Evolutionary conservation across 2,113 vertebrate species (phyloP).

Genomic region (Castor canadensis): DNA sequence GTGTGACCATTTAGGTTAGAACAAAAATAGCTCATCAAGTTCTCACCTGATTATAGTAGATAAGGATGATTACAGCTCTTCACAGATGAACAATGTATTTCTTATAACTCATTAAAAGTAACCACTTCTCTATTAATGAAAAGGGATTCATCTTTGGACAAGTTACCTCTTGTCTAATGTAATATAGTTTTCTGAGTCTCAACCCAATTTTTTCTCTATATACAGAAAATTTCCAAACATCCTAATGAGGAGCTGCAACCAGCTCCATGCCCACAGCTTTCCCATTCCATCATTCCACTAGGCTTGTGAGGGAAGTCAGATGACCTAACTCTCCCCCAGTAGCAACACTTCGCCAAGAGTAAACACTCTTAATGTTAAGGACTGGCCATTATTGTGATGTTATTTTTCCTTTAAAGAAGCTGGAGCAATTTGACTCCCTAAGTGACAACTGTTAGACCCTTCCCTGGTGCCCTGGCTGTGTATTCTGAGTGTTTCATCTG

Average conservation of each 20-base stretch:
- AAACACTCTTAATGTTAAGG: no score
- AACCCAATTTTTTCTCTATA: neutral
- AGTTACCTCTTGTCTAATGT: neutral
- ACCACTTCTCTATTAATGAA: neutral
- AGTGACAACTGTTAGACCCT: no score
- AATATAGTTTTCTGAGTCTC: constrained; percentile 10
- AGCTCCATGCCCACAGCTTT: no score
- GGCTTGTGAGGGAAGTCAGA: no score
- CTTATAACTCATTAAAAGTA: neutral
- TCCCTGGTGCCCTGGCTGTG: no score
- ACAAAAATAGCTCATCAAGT: neutral
- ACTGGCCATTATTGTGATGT: no score
- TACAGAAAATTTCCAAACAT: neutral
- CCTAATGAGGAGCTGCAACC: neutral
- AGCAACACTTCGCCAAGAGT: no score
- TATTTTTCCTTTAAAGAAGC: no score
- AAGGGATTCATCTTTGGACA: neutral
- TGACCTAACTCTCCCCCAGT: no score
- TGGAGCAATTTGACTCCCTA: no score
- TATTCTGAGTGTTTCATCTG: neutral
- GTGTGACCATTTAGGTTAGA: neutral
- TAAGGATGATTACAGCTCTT: neutral
- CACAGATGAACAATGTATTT: neutral
- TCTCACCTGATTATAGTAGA: neutral
- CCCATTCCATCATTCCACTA: neutral